Evolutionary conservation across 2,888 invertebrate genomes (phyloP).

Genomic region (Ceraclea dissimilis): DNA sequence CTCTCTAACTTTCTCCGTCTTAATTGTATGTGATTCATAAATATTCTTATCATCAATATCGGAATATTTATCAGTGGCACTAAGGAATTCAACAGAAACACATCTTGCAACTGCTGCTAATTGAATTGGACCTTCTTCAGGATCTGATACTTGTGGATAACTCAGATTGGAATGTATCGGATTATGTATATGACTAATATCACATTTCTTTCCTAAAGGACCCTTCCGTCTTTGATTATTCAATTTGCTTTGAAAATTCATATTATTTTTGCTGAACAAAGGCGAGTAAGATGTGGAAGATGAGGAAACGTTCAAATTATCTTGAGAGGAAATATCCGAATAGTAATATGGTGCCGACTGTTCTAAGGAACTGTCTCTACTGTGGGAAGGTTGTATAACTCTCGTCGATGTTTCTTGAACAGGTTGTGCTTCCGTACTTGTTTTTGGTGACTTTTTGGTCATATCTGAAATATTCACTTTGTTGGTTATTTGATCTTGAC

Average conservation of each 20-base stretch:
- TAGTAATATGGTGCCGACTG: constrained; percentile 80
- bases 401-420: background rate
- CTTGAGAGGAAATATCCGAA: constrained; percentile 61
- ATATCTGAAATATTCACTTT: constrained; percentile 45
- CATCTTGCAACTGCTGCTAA: constrained; percentile 53
- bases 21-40: constrained; percentile 60
- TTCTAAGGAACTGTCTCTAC: constrained; percentile 56
- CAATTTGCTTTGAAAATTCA: constrained; percentile 48
- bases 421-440: constrained; percentile 30
- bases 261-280: constrained; percentile 45
- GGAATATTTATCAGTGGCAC: constrained; percentile 57
- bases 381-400: constrained; percentile 39
- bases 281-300: constrained; percentile 31
- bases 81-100: constrained; percentile 59
- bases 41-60: constrained; percentile 64
- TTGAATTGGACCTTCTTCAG: constrained; percentile 41
- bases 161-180: constrained; percentile 47
- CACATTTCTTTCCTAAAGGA: constrained; percentile 52
- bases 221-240: constrained; percentile 68
- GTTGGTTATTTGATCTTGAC: constrained; percentile 34
- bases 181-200: constrained; percentile 67
- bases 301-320: constrained; percentile 39
- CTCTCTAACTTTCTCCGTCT: constrained; percentile 50
- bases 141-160: constrained; percentile 32
- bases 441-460: constrained; percentile 35